Base-by-base conservation (phyloP, 2,888 invertebrate species). In the Ephialtes manifestator region DNA sequence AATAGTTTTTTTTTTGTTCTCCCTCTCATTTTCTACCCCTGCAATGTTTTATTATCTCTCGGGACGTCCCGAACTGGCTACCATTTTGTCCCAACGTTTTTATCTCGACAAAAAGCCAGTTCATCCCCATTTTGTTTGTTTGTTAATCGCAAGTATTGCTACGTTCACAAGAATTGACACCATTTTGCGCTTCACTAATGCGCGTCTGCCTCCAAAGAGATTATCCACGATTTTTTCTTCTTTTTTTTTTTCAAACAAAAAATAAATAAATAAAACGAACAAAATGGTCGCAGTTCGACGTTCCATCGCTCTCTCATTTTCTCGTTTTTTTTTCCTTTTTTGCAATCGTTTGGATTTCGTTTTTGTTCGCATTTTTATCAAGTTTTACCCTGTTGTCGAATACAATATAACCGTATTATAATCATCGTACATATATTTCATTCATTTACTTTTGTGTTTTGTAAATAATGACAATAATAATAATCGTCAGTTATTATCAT, bases 341-440 rank as follows among this genome's bases (percentile, higher is more conserved):
- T 68, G 58, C 67, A 80, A 83, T 68, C 83, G 53, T 46, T 81
- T 85, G 75, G 10, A 39, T 79, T 68, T 68, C n/a, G n/a, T n/a
- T n/a, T 60, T 24, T 58, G 75, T 39, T 65, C 15, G n/a, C 53
- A 5, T 78, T 79, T 71, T 65, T 75, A 72, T 74, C 39, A 87
- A 75, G 63, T 60, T 90, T 92, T 94, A 94, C 94, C 94, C 94
- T 94, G 94, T 94, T 91, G 88, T 92, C 90, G 90, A 93, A 93
- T 94, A 92, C 89, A 92, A 92, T 93, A 91, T 90, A 90, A 91
- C 87, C 88, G 87, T 89, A 90, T 89, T 89, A 91, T 89, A 90
- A 91, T 90, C 87, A 88, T 87, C 87, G 88, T 88, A 88, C 88
- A 87, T 90, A 88, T 88, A 89, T 89, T 89, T 89, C 55, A 87